Percentiles rank a stretch among this genome's conserved stretches.
Evolutionary conservation across 2,113 vertebrate genomes (phyloP).

Genomic region (Limanda limanda): DNA sequence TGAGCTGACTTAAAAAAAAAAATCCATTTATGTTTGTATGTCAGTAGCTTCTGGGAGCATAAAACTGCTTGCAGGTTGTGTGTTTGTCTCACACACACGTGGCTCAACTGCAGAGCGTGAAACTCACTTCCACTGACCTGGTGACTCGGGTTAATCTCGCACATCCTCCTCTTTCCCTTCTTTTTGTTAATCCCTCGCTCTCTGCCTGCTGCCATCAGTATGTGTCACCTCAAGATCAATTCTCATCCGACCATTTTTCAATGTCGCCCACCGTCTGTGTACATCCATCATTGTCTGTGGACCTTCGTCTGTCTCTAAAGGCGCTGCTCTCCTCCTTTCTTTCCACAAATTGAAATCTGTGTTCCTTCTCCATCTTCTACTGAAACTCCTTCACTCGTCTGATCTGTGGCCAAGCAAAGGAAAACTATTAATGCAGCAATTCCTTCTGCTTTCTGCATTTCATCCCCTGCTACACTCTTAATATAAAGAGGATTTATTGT

Average conservation of each 20-base stretch:
- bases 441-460: conserved; percentile 1
- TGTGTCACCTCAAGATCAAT: conserved; percentile 63
- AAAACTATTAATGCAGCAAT: conserved; percentile 22
- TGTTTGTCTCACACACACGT: not conserved
- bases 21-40: conserved; percentile 22
- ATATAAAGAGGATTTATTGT: not conserved
- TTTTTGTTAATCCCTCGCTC: conserved; percentile 36
- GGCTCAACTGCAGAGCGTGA: not conserved
- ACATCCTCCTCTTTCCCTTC: conserved; percentile 5
- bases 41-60: not conserved
- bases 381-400: conserved; percentile 4
- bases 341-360: conserved; percentile 26
- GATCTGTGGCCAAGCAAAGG: conserved; percentile 1
- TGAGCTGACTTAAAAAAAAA: not conserved
- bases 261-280: conserved; percentile 52
- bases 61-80: too few relatives aligned
- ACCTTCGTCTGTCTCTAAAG: not conserved
- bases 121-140: conserved; percentile 17
- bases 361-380: conserved; percentile 25
- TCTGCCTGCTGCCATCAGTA: conserved; percentile 29
- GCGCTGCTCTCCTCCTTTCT: not conserved
- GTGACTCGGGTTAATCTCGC: conserved; percentile 16
- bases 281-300: conserved; percentile 64
- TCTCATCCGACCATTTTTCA: conserved; percentile 69
- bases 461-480: not conserved